These are phyloP conservation scores for Cryptus viduatorius DNA, from an alignment of 2,888 invertebrate genomes.

Conservation along the genomic window DNA sequence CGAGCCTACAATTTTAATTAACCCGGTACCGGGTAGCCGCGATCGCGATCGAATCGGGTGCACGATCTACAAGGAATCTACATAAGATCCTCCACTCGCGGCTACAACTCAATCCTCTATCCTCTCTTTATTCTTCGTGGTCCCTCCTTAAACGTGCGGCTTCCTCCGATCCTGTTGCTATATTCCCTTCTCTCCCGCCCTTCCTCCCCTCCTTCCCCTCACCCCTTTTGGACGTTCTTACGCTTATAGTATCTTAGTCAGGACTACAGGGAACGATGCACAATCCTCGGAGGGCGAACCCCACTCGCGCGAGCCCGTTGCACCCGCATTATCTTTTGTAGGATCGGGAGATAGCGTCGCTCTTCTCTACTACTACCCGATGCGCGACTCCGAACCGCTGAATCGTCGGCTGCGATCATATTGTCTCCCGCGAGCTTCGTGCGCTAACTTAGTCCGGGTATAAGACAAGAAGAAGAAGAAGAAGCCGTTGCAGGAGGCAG, in stretches of 20 bases:
- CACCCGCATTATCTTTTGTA: conserved; percentile 79
- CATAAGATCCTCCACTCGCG: conserved; percentile 85
- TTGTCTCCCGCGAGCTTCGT: conserved; percentile 76
- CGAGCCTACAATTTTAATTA: conserved; percentile 84
- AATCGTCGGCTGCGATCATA: conserved; percentile 77
- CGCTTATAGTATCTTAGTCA: conserved; percentile 40
- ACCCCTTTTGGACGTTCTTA: conserved; percentile 38
- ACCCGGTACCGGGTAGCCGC: conserved; percentile 84
- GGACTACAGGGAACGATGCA: conserved; percentile 60
- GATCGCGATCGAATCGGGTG: conserved; percentile 85
- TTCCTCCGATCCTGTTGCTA: conserved; percentile 49
- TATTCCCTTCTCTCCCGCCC: conserved; percentile 67
- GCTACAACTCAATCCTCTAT: conserved; percentile 84
- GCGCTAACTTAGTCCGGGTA: conserved; percentile 61
- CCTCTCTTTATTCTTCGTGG: conserved; percentile 72
- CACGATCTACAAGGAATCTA: conserved; percentile 86
- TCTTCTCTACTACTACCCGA: conserved; percentile 62
- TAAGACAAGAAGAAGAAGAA: conserved; percentile 34
- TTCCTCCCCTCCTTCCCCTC: conserved; percentile 46
- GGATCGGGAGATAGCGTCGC: conserved; percentile 82
- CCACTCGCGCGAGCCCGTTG: conserved; percentile 69
- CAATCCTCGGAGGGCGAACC: conserved; percentile 72
- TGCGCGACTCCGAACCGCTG: conserved; percentile 45
- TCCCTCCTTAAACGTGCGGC: conserved; percentile 71
- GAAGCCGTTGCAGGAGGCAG: conserved; percentile 36